Base-by-base conservation (phyloP, 1,140 invertebrate genomes). In the Diorhabda carinulata region DNA sequence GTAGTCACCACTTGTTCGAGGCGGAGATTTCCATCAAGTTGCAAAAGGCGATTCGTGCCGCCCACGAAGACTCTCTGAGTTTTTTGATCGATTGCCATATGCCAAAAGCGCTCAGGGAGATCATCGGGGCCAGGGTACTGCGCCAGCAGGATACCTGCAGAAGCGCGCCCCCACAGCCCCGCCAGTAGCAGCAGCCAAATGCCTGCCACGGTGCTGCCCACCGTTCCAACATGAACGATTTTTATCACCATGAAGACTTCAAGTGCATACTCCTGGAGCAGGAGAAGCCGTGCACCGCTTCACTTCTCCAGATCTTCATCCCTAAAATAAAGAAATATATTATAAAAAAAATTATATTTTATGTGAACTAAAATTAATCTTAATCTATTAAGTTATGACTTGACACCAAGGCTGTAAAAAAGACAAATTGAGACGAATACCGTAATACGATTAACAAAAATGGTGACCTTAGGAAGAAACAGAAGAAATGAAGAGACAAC, bases 21-120 rank as follows among this genome's bases (percentile, higher is more conserved):
- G 66, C 85, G 84, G 43, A 96, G 84, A 78, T 91, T 88, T 5
- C 87, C 82, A 77, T 90, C 89, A 61, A 97, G 85, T 80, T 96
- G 92, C 70, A 94, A 86, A 8, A 97, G 85, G 76, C 89, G 88
- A 79, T 98, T 97, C 63, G 92, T 87, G 9, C 92, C 94, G 9
- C 92, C 94, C 52, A 92, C 90, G 75, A 87, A 89, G 45, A 89
- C 81, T 42, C 83, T 83, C 43, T 86, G 86, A 2, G 84, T 86
- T 43, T 78, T 78, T 10, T 82, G 81, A 78, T 92, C 89, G 66
- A 90, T 81, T 3, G 87, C 84, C 57, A 92, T 80, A 76, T 92
- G 89, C 72, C 83, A 84, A 65, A 87, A 86, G 44, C 77, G 80
- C 9, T 85, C 75, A 64, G 78, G 70, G 62, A 80, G 80, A 65